Conservation (phyloP, 2,888 invertebrate genomes). For the Ferdinandea cuprea region DNA sequence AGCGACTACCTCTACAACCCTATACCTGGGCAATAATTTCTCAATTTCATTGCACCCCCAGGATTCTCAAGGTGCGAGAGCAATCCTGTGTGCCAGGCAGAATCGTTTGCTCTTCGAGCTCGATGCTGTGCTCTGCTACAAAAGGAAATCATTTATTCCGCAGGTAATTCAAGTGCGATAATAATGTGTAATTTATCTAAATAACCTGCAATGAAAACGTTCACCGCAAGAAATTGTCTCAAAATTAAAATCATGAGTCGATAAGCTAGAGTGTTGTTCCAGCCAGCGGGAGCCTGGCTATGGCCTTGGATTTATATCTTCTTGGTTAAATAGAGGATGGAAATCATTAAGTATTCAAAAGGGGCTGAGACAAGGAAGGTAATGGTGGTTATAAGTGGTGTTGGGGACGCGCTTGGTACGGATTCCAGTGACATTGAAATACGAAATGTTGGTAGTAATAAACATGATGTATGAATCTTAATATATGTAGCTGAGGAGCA, state of each 20-base stretch:
- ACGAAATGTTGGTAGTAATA: no score
- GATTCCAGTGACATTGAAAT: no score
- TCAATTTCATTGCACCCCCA: slow-evolving; percentile 72
- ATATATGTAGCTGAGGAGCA: no score
- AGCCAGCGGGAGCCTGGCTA: not conserved
- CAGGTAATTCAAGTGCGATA: slow-evolving; percentile 68
- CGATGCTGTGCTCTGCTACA: slow-evolving; percentile 1
- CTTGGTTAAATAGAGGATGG: slow-evolving; percentile 33
- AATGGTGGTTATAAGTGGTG: slow-evolving; percentile 30
- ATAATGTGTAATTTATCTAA: slow-evolving; percentile 74
- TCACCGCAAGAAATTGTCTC: slow-evolving; percentile 72
- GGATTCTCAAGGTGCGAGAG: slow-evolving; percentile 36
- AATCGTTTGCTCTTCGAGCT: not conserved
- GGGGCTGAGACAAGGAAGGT: not conserved
- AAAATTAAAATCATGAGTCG: slow-evolving; percentile 73
- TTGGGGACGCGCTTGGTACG: slow-evolving; percentile 3
- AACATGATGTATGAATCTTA: no score
- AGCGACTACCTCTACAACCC: slow-evolving; percentile 8
- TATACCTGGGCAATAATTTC: slow-evolving; percentile 62
- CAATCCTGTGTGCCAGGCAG: not conserved
- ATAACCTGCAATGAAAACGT: slow-evolving; percentile 71
- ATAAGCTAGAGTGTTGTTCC: slow-evolving; percentile 44
- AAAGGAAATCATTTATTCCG: slow-evolving; percentile 66
- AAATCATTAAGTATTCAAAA: slow-evolving; percentile 57
- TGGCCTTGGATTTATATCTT: slow-evolving; percentile 26